Percentiles rank a stretch among this genome's conserved stretches.
Evolutionary conservation across 2,888 invertebrate genomes (phyloP).

Genomic region (Cepaea hortensis): DNA sequence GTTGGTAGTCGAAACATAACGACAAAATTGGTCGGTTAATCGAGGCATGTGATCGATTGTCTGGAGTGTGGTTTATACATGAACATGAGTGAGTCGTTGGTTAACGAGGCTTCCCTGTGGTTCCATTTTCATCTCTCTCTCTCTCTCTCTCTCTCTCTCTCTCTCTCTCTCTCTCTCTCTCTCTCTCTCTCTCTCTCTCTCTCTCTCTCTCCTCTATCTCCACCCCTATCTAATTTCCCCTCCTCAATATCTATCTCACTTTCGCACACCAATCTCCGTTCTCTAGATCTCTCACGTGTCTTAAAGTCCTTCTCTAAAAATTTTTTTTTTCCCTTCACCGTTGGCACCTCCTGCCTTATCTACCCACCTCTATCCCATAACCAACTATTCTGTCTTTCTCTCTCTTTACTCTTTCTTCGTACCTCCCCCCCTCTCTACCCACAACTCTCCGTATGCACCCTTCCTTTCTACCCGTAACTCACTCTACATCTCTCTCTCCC

Average conservation of each 20-base stretch:
- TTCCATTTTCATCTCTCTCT: no score
- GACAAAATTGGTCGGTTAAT: not conserved
- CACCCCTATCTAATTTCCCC: not conserved
- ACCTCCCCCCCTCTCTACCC: no score
- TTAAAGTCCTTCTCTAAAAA: no score
- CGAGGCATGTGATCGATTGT: not conserved
- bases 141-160: constrained; percentile 3
- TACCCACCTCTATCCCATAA: not conserved
- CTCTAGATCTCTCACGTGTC: no score
- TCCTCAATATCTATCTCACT: no score
- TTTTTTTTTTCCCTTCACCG: no score
- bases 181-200: constrained; percentile 3
- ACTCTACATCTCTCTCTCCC: not conserved
- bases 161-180: constrained; percentile 14
- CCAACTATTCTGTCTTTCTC: not conserved
- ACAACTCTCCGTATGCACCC: no score
- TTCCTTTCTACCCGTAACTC: no score
- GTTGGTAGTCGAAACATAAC: not conserved
- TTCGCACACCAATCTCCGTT: no score
- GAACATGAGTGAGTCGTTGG: no score
- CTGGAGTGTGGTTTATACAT: not conserved
- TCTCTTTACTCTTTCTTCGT: not conserved
- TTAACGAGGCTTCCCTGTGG: no score
- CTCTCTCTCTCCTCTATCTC: not conserved
- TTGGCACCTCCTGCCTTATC: no score